A percentile compares a stretch with the other conserved stretches of the same genome.
Conservation (phyloP, 2,113 vertebrate species). For the Neodontobutis hainanensis region DNA sequence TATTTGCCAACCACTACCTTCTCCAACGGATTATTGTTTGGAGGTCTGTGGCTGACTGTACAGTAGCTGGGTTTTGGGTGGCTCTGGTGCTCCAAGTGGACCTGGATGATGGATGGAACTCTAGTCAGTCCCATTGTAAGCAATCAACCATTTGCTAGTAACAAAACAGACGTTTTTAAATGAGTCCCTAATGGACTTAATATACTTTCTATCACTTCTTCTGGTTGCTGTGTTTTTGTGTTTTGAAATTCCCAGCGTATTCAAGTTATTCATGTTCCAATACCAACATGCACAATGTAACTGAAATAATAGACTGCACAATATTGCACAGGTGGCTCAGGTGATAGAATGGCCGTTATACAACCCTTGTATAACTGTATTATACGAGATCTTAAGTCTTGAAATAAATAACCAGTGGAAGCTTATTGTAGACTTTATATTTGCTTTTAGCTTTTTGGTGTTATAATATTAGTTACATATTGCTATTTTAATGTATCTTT, state of each 20-base stretch:
- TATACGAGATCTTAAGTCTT: no score
- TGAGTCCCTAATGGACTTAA: constrained; percentile 8
- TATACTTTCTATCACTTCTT: neutral
- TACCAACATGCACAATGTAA: neutral
- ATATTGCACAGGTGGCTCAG: no score
- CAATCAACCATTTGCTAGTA: constrained; percentile 10
- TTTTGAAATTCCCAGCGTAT: neutral
- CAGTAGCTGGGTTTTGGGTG: constrained; percentile 42
- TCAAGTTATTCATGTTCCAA: neutral
- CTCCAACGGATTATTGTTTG: constrained; percentile 49
- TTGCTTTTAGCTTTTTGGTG: no score
- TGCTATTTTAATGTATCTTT: no score
- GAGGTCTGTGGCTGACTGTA: constrained; percentile 43
- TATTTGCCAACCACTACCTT: constrained; percentile 55
- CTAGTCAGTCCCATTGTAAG: constrained; percentile 16
- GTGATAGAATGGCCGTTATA: no score
- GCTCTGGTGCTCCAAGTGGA: constrained; percentile 37
- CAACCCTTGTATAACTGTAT: no score
- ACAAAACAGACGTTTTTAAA: constrained; percentile 27
- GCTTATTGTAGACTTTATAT: no score
- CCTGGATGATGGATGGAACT: constrained; percentile 38
- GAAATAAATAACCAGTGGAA: no score
- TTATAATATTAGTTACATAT: no score
- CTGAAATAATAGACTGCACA: no score
- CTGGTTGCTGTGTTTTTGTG: neutral